These are phyloP conservation scores for Nomada lathburiana DNA, from an alignment of 2,888 invertebrate species.

Conservation along the genomic window DNA sequence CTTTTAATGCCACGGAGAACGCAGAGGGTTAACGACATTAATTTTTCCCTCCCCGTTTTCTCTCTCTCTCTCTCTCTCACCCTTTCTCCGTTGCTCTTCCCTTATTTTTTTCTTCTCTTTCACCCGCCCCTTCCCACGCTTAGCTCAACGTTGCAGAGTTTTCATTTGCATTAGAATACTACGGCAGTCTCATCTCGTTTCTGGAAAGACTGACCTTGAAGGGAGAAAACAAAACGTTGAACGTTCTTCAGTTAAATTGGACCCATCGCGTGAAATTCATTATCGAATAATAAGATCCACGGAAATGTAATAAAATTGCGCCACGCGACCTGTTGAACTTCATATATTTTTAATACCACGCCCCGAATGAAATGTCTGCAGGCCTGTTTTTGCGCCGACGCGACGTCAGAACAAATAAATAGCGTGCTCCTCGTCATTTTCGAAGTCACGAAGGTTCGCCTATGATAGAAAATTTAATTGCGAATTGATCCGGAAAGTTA, in stretches of 20 bases:
- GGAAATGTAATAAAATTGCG: conserved; percentile 12
- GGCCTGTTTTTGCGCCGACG: background rate
- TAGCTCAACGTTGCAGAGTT: conserved; percentile 50
- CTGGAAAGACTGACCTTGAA: conserved; percentile 68
- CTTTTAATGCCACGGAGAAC: conserved; percentile 76
- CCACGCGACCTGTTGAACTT: conserved; percentile 59
- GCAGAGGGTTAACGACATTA: conserved; percentile 75
- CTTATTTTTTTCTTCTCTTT: conserved; percentile 55
- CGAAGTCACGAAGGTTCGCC: background rate
- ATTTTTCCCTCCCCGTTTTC: conserved; percentile 70
- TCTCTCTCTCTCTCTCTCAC: conserved; percentile 63
- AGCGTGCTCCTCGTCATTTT: background rate
- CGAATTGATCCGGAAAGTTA: background rate
- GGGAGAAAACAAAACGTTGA: conserved; percentile 34
- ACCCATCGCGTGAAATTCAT: conserved; percentile 54
- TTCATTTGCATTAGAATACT: conserved; percentile 72
- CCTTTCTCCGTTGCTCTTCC: conserved; percentile 60
- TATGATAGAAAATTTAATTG: background rate
- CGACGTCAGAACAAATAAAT: too few relatives aligned
- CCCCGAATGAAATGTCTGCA: background rate
- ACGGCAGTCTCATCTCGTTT: conserved; percentile 62
- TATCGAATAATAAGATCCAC: conserved; percentile 46
- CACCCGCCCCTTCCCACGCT: conserved; percentile 35
- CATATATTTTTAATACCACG: background rate
- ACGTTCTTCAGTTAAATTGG: conserved; percentile 46